Percentiles rank a stretch among this genome's conserved stretches.
Conservation (phyloP, 2,888 invertebrate genomes). For the Lasioglossum malachurum region DNA sequence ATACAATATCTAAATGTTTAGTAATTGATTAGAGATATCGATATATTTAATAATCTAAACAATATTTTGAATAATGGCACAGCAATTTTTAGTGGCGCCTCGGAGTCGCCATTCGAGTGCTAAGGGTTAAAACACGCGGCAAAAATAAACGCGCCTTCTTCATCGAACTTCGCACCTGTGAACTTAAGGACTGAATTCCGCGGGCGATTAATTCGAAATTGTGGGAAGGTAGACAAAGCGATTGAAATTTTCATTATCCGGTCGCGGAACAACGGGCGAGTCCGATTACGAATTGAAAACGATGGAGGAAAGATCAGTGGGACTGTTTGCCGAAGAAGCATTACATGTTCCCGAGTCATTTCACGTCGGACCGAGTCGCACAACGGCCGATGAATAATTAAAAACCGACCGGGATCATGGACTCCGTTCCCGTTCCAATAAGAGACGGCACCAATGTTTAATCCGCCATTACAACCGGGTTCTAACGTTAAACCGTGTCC, state of each 20-base stretch:
- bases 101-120: too few species aligned
- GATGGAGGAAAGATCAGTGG: slow-evolving; percentile 1
- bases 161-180: not conserved
- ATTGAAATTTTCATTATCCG: not conserved
- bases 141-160: not conserved
- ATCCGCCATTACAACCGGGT: slow-evolving; percentile 12
- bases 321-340: slow-evolving; percentile 8
- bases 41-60: too few species aligned
- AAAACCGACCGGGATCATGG: not conserved
- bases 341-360: slow-evolving; percentile 16
- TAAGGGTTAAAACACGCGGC: not conserved
- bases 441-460: slow-evolving; percentile 21
- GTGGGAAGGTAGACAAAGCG: not conserved
- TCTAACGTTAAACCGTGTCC: slow-evolving; percentile 7
- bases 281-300: slow-evolving; percentile 17
- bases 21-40: too few species aligned
- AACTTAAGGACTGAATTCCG: not conserved
- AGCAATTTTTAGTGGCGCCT: too few species aligned
- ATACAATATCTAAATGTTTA: too few species aligned
- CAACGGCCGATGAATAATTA: slow-evolving; percentile 17
- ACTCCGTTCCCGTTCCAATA: slow-evolving; percentile 17
- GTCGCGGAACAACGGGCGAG: not conserved
- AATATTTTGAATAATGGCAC: too few species aligned
- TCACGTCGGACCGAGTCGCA: slow-evolving; percentile 12
- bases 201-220: not conserved